Base-by-base conservation (phyloP, 1,140 invertebrate genomes). In the Vanessa tameamea region DNA sequence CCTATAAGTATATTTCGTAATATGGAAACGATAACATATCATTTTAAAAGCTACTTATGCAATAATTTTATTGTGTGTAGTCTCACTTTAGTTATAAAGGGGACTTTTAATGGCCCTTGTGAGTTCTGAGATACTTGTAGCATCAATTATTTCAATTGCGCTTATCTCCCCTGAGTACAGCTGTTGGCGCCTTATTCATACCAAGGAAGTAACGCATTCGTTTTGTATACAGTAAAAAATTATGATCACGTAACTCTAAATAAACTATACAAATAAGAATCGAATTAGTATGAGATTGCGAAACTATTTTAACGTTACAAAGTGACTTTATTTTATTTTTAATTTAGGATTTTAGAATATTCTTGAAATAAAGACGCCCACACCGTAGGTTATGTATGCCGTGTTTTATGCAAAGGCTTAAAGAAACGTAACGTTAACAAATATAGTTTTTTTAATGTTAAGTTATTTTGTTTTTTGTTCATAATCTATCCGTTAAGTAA, bases 141-240 rank as follows among this genome's bases (percentile, higher is more conserved):
- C 81, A 79, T 82, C 83, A 86, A 88, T 88, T 86, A 85, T 78
- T 81, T 82, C 78, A 81, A 86, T 87, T 81, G 77, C 77, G 77
- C 75, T 84, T 86, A 83, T 83, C 79, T 78, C 61, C 48, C 14
- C 50, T 65, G 76, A 83, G 80, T 78, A 80, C 78, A 77, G 81
- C 75, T 82, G 82, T 78, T 75, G 75, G 66, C 72, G 74, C 77
- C 64, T 67, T 77, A 63, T 37, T 61, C 57, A n/a, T 37, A 61
- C 57, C 26, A n/a, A 61, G 57, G 57, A 61, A 61, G 57, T 61
- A 7, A 61, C 15, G 15, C 8, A 43, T 43, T 4, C 14, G 57
- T 37, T 61, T 57, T 31, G 26, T n/a, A 61, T 15, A 61, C 31
- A 57, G 20, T 57, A 23, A 57, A 23, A 9, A 53, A n/a, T n/a